Percentiles rank a stretch among this genome's conserved stretches.
Conservation (phyloP, 2,113 vertebrate genomes). For the Ascaphus truei region DNA sequence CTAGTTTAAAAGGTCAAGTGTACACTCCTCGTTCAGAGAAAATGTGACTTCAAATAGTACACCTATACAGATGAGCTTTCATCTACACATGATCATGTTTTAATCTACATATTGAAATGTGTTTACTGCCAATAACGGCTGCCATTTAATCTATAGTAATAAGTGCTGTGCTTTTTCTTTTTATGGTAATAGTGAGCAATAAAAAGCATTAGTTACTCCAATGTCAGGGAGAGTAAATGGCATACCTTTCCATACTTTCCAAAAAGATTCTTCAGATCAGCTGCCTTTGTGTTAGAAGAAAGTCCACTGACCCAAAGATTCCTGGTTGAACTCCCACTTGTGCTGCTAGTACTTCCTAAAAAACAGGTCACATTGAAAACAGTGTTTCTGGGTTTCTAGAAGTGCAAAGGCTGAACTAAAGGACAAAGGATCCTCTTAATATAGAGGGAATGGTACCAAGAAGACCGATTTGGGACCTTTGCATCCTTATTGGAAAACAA, state of each 20-base stretch:
- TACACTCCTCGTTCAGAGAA: not conserved
- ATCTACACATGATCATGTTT: too few species aligned
- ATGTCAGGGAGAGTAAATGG: too few species aligned
- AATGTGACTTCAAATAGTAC: too few species aligned
- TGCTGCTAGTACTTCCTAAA: constrained; percentile 71
- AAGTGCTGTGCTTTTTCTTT: too few species aligned
- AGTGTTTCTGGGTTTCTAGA: not conserved
- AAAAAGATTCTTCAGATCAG: constrained; percentile 96
- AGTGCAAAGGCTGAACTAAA: not conserved
- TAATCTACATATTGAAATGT: too few species aligned
- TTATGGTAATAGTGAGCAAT: too few species aligned
- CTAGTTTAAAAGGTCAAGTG: too few species aligned
- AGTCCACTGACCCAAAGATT: constrained; percentile 97
- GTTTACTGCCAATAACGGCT: too few species aligned
- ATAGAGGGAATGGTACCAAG: constrained; percentile 17
- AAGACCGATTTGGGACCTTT: constrained; percentile 17
- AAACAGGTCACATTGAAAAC: constrained; percentile 47
- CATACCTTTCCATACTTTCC: constrained; percentile 97
- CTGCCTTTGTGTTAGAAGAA: constrained; percentile 96
- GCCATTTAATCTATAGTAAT: too few species aligned
- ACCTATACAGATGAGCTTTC: too few species aligned
- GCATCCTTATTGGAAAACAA: constrained; percentile 15
- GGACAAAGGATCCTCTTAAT: too few species aligned
- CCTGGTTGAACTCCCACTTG: constrained; percentile 79
- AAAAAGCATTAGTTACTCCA: too few species aligned